Conservation (phyloP, 2,888 invertebrate genomes). For the Ernsta delagoae region DNA sequence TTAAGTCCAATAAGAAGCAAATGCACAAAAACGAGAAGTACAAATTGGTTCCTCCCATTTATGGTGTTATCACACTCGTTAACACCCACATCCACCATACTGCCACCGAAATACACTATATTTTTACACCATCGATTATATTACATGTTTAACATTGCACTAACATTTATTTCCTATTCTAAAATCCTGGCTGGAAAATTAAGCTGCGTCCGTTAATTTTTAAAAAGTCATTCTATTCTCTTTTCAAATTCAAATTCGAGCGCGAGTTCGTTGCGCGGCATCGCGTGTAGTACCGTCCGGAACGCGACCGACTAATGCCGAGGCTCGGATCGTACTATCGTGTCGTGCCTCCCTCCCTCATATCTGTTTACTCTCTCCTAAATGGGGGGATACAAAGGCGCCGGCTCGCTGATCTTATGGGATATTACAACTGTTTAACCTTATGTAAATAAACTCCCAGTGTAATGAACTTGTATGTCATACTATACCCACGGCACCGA, state of each 20-base stretch:
- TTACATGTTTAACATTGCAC: constrained; percentile 66
- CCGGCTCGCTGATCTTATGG: constrained; percentile 60
- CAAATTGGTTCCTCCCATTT: constrained; percentile 82
- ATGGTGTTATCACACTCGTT: constrained; percentile 81
- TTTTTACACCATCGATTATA: constrained; percentile 70
- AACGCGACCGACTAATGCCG: constrained; percentile 69
- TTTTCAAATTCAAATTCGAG: constrained; percentile 49
- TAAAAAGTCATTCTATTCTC: constrained; percentile 48
- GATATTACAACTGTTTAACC: constrained; percentile 65
- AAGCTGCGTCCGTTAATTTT: constrained; percentile 45
- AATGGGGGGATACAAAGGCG: constrained; percentile 76
- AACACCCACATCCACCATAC: constrained; percentile 83
- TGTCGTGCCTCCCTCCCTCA: constrained; percentile 72
- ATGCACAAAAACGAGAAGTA: constrained; percentile 81
- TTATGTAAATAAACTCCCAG: constrained; percentile 58
- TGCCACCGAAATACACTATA: constrained; percentile 75
- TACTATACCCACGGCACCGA: constrained; percentile 19
- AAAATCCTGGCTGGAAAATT: constrained; percentile 44
- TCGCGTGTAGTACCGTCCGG: constrained; percentile 53
- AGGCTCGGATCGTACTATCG: constrained; percentile 77
- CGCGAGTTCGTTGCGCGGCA: constrained; percentile 52
- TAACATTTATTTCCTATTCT: constrained; percentile 50
- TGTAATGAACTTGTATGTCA: constrained; percentile 48
- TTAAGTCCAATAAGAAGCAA: constrained; percentile 81
- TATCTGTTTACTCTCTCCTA: constrained; percentile 77